Evolutionary conservation across 2,888 invertebrate species (phyloP), one percentile per base, ranked within the genome.

Genomic region (Lasioglossum zephyrum): DNA sequence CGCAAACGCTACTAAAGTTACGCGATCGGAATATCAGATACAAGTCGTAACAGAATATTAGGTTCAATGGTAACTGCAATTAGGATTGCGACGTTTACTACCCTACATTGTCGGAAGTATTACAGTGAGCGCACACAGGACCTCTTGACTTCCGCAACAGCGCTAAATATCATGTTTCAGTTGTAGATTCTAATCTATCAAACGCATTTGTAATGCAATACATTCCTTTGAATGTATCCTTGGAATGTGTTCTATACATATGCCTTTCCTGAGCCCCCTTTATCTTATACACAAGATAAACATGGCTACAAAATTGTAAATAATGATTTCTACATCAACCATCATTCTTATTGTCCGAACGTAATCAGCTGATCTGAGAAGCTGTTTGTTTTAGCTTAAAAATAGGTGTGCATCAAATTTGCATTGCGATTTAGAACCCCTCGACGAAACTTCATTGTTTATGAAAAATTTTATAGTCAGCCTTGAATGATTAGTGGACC

Each of bases 121-220:
- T 63, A 13, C 31, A 63, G 31, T 16, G 16, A 31, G 31, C 63
- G 6, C 13, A 9, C 41, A 44, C 70, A n/a, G 41, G 11, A n/a
- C n/a, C n/a, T 11, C 57, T 57, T n/a, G 57, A 57, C 57, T 57
- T n/a, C 57, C n/a, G n/a, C 57, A 57, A n/a, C 57, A n/a, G 4
- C 11, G n/a, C 11, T 57, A 57, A n/a, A 57, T n/a, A n/a, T 57
- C 11, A 22, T 57, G 57, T n/a, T n/a, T 57, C n/a, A 4, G 57
- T 11, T 57, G 57, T n/a, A 70, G 13, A 70, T 70, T n/a, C 41
- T 41, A 70, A 70, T 70, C n/a, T 41, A n/a, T 53, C 49, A 69
- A n/a, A 39, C 16, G 18, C 31, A 11, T 70, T 49, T 44, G 39
- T 66, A 41, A 11, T 6, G 57, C 77, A 31, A 31, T 6, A 16